Evolutionary conservation across 2,888 invertebrate species (phyloP), one percentile per base, ranked within the genome.

Genomic region (Epinotia brunnichana): DNA sequence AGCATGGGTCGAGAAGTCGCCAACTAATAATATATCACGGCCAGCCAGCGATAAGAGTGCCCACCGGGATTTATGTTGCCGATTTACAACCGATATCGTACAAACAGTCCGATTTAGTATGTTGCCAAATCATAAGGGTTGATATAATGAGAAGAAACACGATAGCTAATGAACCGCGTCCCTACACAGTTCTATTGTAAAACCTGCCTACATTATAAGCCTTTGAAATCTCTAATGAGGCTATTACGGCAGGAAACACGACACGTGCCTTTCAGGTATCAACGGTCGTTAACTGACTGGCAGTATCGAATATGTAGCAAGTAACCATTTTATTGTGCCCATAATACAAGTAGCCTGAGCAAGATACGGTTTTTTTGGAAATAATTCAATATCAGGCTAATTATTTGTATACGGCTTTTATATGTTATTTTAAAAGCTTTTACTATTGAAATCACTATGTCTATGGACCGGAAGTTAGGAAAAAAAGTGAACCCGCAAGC

Each of bases 21-120:
- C 82, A 82, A 81, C 85, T 88, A 84, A 87, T 87, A 83, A 86
- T 89, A 87, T 87, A 88, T 89, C 85, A 87, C 81, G 79, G 76
- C 73, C 74, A 74, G 66, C 74, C 60, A 74, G 75, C 84, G 88
- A 89, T 90, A 88, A 87, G 81, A 85, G 79, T 79, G 80, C 78
- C 82, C 82, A 73, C 72, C 67, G 74, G 82, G 86, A 89, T 88
- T 89, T 88, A 89, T 88, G 85, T 82, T 80, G 77, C 77, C 82
- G 83, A 86, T 86, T 87, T 82, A 82, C 77, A 81, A 82, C 77
- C 82, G 83, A 86, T 85, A 85, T 76, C 78, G 77, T 79, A 79
- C 76, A 76, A 74, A 72, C 74, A 77, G 74, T 78, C 80, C 79
- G 79, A 78, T 77, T 79, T 76, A 21, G 64, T 75, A 63, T 48